phyloP scores from a whole-genome alignment of 2,888 invertebrate genomes.

The Hipparchia sbordonii region DNA sequence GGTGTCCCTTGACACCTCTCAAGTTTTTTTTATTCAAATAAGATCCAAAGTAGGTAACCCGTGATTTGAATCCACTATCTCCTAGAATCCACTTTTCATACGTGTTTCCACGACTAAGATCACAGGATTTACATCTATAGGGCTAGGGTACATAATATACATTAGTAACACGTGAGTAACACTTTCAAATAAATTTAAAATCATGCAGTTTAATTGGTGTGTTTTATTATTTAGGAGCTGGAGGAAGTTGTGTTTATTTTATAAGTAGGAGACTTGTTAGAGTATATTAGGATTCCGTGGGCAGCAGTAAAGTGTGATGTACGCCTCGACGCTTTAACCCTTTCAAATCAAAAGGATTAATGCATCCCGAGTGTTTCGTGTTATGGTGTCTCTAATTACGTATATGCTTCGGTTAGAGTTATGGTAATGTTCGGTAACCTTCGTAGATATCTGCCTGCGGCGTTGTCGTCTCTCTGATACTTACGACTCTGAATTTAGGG shows the following conservation, averaged over 20 bases:
- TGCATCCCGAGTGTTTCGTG: slow-evolving; percentile 73
- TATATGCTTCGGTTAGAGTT: slow-evolving; percentile 73
- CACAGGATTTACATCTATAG: neutral
- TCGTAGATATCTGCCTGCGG: slow-evolving; percentile 64
- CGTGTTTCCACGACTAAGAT: neutral
- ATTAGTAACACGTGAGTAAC: neutral
- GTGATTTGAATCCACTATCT: neutral
- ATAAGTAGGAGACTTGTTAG: slow-evolving; percentile 47
- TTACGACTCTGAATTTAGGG: slow-evolving; percentile 82
- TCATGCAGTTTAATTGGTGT: slow-evolving; percentile 11
- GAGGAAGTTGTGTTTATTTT: slow-evolving; percentile 57
- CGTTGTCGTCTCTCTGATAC: slow-evolving; percentile 73
- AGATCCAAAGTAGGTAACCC: no score
- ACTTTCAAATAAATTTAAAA: neutral
- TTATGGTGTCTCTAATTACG: slow-evolving; percentile 79
- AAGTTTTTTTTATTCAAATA: no score
- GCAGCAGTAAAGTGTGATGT: slow-evolving; percentile 62
- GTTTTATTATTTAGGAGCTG: neutral
- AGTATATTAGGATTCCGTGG: slow-evolving; percentile 57
- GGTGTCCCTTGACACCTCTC: no score
- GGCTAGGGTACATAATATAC: neutral
- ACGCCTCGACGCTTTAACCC: slow-evolving; percentile 65
- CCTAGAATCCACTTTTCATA: neutral
- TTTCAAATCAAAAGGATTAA: slow-evolving; percentile 74
- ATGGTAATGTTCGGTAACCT: slow-evolving; percentile 76